Evolutionary conservation across 2,888 invertebrate species (phyloP), one percentile per base, ranked within the genome.

Genomic region (Nasonia oneida): DNA sequence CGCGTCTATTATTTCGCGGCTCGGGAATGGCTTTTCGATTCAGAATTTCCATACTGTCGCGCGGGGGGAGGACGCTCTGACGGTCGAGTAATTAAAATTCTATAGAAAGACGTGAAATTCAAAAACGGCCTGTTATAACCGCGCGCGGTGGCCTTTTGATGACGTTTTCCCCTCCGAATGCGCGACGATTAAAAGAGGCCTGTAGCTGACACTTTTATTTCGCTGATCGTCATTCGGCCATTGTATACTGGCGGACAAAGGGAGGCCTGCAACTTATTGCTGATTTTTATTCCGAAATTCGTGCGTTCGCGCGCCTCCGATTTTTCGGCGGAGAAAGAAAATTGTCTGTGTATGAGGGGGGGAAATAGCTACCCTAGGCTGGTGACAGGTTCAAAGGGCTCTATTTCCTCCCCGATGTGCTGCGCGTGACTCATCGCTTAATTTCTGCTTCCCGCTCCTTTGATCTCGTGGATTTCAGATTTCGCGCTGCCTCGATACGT

Each of bases 151-250:
- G 70, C 8, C 8, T 39, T 33, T 70, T 33, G 70, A 15, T 70
- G 29, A 37, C 70, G 29, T 37, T 47, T 37, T 74, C 57, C 14
- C 33, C 18, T 29, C 29, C 50, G 50, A 47, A 10, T 29, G 29
- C 47, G 53, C 53, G 2, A 3, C 53, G 53, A 53, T 61, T 61
- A 61, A 61, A 61, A 61, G 57, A 23, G 57, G 6, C 61, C 77
- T 81, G 81, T 70, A 79, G 14, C 79, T 70, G 85, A 85, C 82
- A 82, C 70, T 85, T 85, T 78, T 74, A 85, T 85, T 85, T 76
- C 75, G 74, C 12, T 67, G 53, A 76, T 76, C 61, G 15, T 37
- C 33, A 47, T 53, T 42, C 8, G 67, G 33, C 15, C 39, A 70
- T 15, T 37, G 70, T 53, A 15, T 4, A 77, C 18, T 18, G 15